Evolutionary conservation across 2,113 vertebrate species (phyloP).

Genomic region (Phyllopteryx taeniolatus): DNA sequence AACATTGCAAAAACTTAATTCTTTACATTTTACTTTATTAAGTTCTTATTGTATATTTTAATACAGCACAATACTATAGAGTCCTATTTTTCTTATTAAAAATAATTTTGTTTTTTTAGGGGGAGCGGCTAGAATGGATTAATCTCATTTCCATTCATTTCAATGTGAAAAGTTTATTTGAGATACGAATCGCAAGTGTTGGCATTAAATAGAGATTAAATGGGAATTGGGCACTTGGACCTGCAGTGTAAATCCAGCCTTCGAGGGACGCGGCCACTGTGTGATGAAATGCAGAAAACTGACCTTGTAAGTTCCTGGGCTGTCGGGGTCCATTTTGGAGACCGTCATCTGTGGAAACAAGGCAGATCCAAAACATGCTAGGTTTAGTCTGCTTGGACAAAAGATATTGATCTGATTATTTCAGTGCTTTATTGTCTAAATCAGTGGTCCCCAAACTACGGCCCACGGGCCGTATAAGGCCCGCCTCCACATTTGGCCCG

Average conservation of each 20-base stretch:
- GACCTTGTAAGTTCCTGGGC: conserved; percentile 75
- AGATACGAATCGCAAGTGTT: too few relatives aligned
- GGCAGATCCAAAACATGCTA: not conserved
- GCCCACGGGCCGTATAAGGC: too few relatives aligned
- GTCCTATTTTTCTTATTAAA: too few relatives aligned
- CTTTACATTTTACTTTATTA: too few relatives aligned
- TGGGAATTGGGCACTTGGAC: not conserved
- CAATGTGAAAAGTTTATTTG: not conserved
- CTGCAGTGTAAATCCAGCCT: not conserved
- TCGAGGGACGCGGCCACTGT: not conserved
- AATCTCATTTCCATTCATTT: not conserved
- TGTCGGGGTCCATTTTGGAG: conserved; percentile 75
- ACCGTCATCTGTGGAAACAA: conserved; percentile 68
- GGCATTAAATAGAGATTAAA: not conserved
- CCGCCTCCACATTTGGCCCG: too few relatives aligned
- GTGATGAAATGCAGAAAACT: not conserved
- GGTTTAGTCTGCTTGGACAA: not conserved
- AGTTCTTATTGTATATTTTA: too few relatives aligned
- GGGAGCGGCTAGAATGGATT: not conserved
- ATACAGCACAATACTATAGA: too few relatives aligned
- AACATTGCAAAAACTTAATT: too few relatives aligned
- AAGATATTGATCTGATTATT: conserved; percentile 15
- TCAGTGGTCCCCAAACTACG: too few relatives aligned
- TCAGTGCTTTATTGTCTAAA: not conserved
- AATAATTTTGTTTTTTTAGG: too few relatives aligned